Base-by-base conservation (phyloP, 2,797 vertebrate species). In the Brachymystax lenok region DNA sequence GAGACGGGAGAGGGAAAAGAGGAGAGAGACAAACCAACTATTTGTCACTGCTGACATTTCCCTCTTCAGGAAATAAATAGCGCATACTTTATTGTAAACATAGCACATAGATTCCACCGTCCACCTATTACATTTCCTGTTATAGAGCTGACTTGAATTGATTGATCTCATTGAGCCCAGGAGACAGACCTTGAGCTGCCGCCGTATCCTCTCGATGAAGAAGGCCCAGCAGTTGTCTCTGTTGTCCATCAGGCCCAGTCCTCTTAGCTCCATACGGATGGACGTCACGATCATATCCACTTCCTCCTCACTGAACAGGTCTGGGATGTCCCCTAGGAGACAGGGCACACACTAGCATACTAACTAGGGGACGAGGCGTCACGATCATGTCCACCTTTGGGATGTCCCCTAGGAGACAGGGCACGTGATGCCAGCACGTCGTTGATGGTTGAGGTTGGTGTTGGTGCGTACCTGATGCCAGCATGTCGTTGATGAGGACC, bases 161-260 rank as follows among this genome's bases (percentile, higher is more conserved):
- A 63, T 13, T 21, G 56, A 63, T 13, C 2, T 63, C 10, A 63
- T 63, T 63, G 10, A 63, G 33, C 14, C 21, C 27, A 12, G n/a
- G 12, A 52, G 13, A 14, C 75, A 87, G 76, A 92, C 90, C 82
- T 93, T 94, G 75, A 93, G 86, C 73, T 93, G 88, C 69, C 87
- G 83, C 73, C 80, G 89, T 87, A 92, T 91, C 74, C 91, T 70
- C 2, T 91, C 92, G 69, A 94, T 95, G 82, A 97, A 97, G 91
- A 94, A 94, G 75, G 88, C 90, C 91, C 91, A 93, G 87, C 81
- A 92, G 85, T 94, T 96, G 80, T 96, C 93, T 87, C 94, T 93
- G 30, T 86, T 94, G 83, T 92, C 93, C 77, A 89, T 85, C 74
- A 94, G 82, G 64, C 90, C 88, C 76, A 95, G 86, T 16, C 87